Percentiles rank a stretch among this genome's conserved stretches.
Evolutionary conservation across 2,888 invertebrate species (phyloP).

Genomic region (Drosophila trichaetosa): DNA sequence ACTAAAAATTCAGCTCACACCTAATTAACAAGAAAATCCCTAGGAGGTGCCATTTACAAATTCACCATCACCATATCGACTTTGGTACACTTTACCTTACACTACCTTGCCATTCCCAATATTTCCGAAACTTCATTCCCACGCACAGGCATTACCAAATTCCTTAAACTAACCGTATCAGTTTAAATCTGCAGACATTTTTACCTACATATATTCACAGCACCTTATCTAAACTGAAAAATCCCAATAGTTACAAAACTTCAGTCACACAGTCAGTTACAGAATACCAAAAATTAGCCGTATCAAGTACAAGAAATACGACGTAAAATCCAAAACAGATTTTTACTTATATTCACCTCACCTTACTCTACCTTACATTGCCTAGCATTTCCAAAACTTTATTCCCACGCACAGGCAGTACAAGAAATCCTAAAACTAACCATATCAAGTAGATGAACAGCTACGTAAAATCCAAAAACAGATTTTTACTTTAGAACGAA

Average conservation of each 20-base stretch:
- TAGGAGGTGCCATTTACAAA: neutral
- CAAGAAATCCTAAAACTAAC: conserved; percentile 7
- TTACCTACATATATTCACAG: conserved; percentile 13
- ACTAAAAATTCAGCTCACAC: neutral
- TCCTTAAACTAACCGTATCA: conserved; percentile 28
- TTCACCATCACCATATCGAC: neutral
- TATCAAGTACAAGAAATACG: conserved; percentile 41
- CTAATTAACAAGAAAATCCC: conserved; percentile 17
- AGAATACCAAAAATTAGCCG: conserved; percentile 17
- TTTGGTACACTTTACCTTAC: conserved; percentile 18
- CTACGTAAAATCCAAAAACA: conserved; percentile 51
- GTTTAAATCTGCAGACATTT: conserved; percentile 45
- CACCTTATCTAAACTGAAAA: conserved; percentile 28
- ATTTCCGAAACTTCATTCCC: conserved; percentile 29
- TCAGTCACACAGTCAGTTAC: conserved; percentile 2
- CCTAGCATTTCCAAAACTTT: conserved; percentile 9
- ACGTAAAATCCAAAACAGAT: conserved; percentile 44
- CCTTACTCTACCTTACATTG: conserved; percentile 27
- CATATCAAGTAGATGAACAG: conserved; percentile 45
- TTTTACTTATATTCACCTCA: conserved; percentile 8
- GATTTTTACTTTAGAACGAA: conserved; percentile 14
- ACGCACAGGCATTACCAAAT: conserved; percentile 22
- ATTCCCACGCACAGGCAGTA: conserved; percentile 36
- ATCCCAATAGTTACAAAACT: conserved; percentile 12
- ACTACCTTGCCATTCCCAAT: conserved; percentile 14